Percentiles rank a stretch among this genome's conserved stretches.
Conservation (phyloP, 2,888 invertebrate genomes). For the Brachyptera putata region DNA sequence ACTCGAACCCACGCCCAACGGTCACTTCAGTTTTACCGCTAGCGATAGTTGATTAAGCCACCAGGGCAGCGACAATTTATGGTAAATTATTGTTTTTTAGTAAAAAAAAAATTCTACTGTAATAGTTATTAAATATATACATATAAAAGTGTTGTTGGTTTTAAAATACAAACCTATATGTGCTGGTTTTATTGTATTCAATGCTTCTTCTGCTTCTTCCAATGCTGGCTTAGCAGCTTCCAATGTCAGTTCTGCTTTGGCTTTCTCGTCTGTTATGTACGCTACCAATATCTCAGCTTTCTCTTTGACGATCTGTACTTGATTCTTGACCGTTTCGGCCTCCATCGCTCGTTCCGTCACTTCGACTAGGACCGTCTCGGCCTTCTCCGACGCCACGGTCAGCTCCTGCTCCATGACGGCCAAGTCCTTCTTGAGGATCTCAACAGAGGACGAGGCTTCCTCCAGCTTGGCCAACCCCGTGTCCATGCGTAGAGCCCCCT, state of each 20-base stretch:
- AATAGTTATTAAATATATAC: no score
- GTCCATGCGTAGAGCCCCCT: slow-evolving; percentile 90
- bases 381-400: slow-evolving; percentile 87
- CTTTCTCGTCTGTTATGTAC: slow-evolving; percentile 85
- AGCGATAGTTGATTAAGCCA: no score
- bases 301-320: slow-evolving; percentile 93
- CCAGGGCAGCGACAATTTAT: no score
- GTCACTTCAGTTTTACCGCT: no score
- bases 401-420: slow-evolving; percentile 93
- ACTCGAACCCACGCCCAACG: no score
- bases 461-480: slow-evolving; percentile 91
- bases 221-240: slow-evolving; percentile 94
- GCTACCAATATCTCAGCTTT: slow-evolving; percentile 87
- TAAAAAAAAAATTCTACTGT: no score
- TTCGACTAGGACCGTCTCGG: slow-evolving; percentile 77
- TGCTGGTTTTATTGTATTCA: slow-evolving; percentile 94
- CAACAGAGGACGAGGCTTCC: slow-evolving; percentile 91
- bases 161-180: slow-evolving; percentile 64
- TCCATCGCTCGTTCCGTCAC: slow-evolving; percentile 92
- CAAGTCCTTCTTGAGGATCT: slow-evolving; percentile 84
- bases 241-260: slow-evolving; percentile 83
- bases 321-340: slow-evolving; percentile 92
- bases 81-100: no score
- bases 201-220: slow-evolving; percentile 90
- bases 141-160: no score